A percentile compares a stretch with the other conserved stretches of the same genome.
These are phyloP conservation scores for Steatornis caripensis DNA, from an alignment of 2,113 vertebrate genomes.

Conservation along the genomic window DNA sequence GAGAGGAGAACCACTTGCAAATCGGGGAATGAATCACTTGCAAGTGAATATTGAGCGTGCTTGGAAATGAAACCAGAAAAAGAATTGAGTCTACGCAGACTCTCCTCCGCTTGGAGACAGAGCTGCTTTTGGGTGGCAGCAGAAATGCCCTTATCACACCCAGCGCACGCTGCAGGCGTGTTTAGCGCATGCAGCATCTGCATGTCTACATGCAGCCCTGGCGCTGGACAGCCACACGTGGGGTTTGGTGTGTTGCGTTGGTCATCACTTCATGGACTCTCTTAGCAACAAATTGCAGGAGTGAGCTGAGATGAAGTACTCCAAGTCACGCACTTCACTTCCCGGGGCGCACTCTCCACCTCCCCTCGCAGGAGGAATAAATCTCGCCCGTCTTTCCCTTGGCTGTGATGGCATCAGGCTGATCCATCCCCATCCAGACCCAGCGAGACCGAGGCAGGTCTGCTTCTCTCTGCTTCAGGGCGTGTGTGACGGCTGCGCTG, in stretches of 20 bases:
- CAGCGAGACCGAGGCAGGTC: too few relatives aligned
- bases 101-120: background rate
- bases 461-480: too few relatives aligned
- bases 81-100: background rate
- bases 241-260: background rate
- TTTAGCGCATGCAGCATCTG: background rate
- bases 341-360: background rate
- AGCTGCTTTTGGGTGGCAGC: background rate
- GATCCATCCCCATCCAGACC: background rate
- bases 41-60: constrained; percentile 54
- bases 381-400: background rate
- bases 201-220: background rate
- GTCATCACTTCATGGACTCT: background rate
- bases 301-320: constrained; percentile 30
- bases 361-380: background rate
- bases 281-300: constrained; percentile 37
- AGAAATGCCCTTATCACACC: constrained; percentile 10
- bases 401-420: background rate
- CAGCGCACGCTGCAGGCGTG: background rate
- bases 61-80: constrained; percentile 9
- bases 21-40: constrained; percentile 26
- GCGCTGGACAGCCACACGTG: background rate
- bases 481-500: fast-evolving
- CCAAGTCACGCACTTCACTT: background rate
- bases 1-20: constrained; percentile 25